These are phyloP conservation scores for Eupithecia subumbrata DNA, from an alignment of 2,888 invertebrate species.

Conservation along the genomic window DNA sequence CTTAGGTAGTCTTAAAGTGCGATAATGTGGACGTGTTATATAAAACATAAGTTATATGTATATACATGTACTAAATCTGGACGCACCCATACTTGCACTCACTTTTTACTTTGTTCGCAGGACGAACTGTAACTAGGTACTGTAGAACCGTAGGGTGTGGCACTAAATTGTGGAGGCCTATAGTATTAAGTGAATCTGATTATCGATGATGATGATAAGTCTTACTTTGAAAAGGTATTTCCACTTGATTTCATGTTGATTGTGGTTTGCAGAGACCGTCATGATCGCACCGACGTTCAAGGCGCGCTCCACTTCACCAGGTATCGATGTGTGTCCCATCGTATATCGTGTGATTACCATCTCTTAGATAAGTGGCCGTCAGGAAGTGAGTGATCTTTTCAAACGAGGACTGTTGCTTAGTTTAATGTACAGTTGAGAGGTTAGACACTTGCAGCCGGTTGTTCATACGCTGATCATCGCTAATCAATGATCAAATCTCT, in stretches of 20 bases:
- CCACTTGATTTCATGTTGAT: conserved; percentile 50
- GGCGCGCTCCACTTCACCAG: conserved; percentile 90
- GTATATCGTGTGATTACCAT: conserved; percentile 46
- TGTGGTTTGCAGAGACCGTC: conserved; percentile 86
- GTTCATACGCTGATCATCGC: background rate
- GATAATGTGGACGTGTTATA: too few relatives aligned
- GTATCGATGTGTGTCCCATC: conserved; percentile 73
- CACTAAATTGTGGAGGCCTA: background rate
- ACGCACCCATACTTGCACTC: too few relatives aligned
- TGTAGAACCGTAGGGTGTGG: background rate
- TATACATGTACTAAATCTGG: too few relatives aligned
- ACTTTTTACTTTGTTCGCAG: background rate
- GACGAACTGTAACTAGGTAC: background rate
- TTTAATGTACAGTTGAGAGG: background rate
- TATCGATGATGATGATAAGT: background rate
- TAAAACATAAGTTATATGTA: too few relatives aligned
- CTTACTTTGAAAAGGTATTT: background rate
- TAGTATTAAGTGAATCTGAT: background rate
- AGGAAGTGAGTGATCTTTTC: background rate
- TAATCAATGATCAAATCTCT: background rate
- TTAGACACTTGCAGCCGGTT: background rate
- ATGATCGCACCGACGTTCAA: conserved; percentile 93
- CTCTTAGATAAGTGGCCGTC: conserved; percentile 27
- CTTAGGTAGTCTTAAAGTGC: background rate
- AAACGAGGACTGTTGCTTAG: background rate